These are phyloP conservation scores for Hepsetus odoe DNA, from an alignment of 2,113 vertebrate species.

Conservation along the genomic window DNA sequence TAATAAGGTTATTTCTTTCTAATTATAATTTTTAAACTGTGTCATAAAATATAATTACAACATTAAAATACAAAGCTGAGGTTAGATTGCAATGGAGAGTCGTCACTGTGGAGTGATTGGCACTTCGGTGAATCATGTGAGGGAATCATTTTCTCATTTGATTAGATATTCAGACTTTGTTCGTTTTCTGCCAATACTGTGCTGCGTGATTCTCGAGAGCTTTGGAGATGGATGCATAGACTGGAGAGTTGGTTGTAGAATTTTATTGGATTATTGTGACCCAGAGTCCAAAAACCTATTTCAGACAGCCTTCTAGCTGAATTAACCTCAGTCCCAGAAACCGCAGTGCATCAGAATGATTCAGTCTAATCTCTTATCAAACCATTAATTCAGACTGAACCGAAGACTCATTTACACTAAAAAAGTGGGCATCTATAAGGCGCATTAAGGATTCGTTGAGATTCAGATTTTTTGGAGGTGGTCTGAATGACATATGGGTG, in stretches of 20 bases:
- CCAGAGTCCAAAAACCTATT: background rate
- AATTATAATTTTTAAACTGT: background rate
- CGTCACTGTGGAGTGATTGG: background rate
- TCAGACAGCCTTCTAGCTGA: background rate
- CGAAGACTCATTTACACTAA: background rate
- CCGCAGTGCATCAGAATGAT: background rate
- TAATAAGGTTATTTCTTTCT: too few species aligned
- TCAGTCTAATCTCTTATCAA: constrained; percentile 1
- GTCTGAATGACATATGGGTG: too few species aligned
- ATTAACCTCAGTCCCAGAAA: too few species aligned
- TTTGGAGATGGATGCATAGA: background rate
- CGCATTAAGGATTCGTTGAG: too few species aligned
- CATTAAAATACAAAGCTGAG: background rate
- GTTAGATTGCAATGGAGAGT: background rate
- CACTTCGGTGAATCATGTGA: background rate
- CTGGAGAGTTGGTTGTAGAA: background rate
- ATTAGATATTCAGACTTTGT: background rate
- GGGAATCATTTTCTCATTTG: background rate
- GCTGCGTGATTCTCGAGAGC: background rate
- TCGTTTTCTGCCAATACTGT: background rate
- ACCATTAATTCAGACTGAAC: background rate
- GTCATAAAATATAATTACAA: background rate
- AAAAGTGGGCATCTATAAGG: too few species aligned
- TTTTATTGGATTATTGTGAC: constrained; percentile 4
- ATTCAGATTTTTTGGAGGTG: too few species aligned